phyloP scores from a whole-genome alignment of 2,797 vertebrate genomes.

The Propithecus perrieri region DNA sequence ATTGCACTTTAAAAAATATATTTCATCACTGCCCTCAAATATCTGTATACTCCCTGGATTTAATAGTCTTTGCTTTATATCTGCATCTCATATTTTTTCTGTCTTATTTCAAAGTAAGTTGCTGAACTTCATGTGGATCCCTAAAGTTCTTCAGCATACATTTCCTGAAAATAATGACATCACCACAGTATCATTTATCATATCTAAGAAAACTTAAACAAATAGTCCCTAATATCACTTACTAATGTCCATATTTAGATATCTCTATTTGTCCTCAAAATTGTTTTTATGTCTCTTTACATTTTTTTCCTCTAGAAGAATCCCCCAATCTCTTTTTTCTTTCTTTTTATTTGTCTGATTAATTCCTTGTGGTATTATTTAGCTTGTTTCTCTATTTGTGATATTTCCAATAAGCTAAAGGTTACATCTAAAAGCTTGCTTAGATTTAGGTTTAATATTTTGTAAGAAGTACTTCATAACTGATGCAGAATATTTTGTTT shows the following conservation, averaged over 20 bases:
- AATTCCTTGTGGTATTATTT: neutral
- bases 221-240: neutral
- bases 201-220: neutral
- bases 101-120: constrained; percentile 25
- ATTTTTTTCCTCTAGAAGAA: neutral
- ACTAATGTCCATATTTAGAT: neutral
- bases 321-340: neutral
- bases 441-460: constrained; percentile 19
- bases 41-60: neutral
- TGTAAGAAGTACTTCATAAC: neutral
- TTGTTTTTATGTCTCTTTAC: constrained; percentile 10
- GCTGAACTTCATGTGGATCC: neutral
- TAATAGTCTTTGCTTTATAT: neutral
- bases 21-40: neutral
- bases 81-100: constrained; percentile 6
- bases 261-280: neutral
- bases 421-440: constrained; percentile 7
- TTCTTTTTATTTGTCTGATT: neutral
- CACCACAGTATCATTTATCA: neutral
- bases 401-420: neutral
- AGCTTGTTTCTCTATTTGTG: neutral
- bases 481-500: neutral
- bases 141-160: neutral
- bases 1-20: neutral
- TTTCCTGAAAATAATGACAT: neutral